Conservation (phyloP, 2,797 vertebrate genomes). For the Aplochiton taeniatus region DNA sequence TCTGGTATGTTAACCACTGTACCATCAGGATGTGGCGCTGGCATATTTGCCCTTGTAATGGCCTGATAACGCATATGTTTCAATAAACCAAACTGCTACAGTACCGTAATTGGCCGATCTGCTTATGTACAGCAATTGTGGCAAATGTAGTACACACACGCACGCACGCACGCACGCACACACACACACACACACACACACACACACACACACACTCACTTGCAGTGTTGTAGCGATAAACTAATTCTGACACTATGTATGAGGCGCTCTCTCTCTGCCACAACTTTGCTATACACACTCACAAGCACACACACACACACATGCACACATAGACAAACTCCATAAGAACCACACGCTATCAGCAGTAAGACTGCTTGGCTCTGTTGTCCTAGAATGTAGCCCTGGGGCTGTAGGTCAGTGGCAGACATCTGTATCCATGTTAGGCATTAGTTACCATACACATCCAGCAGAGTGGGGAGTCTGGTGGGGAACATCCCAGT, state of each 20-base stretch:
- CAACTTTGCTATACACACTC: too few species aligned
- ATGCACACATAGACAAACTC: not conserved
- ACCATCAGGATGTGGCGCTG: not conserved
- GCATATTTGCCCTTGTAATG: not conserved
- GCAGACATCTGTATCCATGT: not conserved
- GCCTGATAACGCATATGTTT: conserved; percentile 3
- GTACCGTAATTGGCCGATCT: conserved; percentile 12
- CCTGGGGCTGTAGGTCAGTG: not conserved
- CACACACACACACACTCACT: not conserved
- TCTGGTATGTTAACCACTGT: not conserved
- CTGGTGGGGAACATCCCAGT: too few species aligned
- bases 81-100: not conserved
- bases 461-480: too few species aligned
- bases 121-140: not conserved
- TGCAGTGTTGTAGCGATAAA: too few species aligned
- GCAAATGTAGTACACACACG: conserved; percentile 7
- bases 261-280: too few species aligned
- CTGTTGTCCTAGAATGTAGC: not conserved
- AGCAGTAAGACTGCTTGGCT: not conserved
- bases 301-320: too few species aligned
- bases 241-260: too few species aligned
- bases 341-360: not conserved
- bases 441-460: too few species aligned
- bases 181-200: conserved; percentile 3
- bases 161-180: not conserved